phyloP scores from a whole-genome alignment of 2,113 vertebrate genomes.

The Ptychochromis oligacanthus region DNA sequence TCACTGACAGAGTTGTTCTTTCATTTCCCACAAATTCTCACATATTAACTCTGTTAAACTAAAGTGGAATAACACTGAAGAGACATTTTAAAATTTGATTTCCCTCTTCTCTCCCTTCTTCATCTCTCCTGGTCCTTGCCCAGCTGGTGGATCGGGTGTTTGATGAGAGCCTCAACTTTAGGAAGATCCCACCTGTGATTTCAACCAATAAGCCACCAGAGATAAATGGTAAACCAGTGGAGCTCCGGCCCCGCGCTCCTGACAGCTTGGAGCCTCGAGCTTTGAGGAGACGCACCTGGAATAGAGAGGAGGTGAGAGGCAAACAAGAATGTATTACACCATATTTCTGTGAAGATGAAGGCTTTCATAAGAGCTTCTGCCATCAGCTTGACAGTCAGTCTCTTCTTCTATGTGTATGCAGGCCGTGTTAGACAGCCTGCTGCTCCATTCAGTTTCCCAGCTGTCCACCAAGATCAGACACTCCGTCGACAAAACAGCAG shows the following conservation, averaged over 20 bases:
- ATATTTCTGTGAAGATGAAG: background rate
- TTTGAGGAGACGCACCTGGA: conserved; percentile 94
- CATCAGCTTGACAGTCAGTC: background rate
- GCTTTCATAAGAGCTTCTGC: background rate
- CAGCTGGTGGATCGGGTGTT: conserved; percentile 98
- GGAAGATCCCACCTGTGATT: conserved; percentile 94
- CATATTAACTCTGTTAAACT: background rate
- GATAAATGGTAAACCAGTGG: conserved; percentile 86
- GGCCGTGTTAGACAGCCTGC: conserved; percentile 95
- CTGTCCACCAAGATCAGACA: conserved; percentile 95
- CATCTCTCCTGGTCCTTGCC: background rate
- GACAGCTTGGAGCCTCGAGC: conserved; percentile 90
- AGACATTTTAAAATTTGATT: background rate
- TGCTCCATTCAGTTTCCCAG: conserved; percentile 94
- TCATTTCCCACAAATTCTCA: conserved; percentile 20
- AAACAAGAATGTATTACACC: background rate
- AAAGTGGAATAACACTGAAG: background rate
- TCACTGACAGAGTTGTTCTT: background rate
- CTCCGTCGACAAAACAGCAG: conserved; percentile 94
- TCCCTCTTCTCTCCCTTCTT: background rate
- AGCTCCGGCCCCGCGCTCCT: conserved; percentile 85
- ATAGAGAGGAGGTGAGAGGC: conserved; percentile 92
- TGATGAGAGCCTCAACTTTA: conserved; percentile 98
- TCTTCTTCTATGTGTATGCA: conserved; percentile 55
- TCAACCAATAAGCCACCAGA: conserved; percentile 87